Evolutionary conservation across 2,797 vertebrate genomes (phyloP), one percentile per base, ranked within the genome.

Genomic region (Babyrousa celebensis): DNA sequence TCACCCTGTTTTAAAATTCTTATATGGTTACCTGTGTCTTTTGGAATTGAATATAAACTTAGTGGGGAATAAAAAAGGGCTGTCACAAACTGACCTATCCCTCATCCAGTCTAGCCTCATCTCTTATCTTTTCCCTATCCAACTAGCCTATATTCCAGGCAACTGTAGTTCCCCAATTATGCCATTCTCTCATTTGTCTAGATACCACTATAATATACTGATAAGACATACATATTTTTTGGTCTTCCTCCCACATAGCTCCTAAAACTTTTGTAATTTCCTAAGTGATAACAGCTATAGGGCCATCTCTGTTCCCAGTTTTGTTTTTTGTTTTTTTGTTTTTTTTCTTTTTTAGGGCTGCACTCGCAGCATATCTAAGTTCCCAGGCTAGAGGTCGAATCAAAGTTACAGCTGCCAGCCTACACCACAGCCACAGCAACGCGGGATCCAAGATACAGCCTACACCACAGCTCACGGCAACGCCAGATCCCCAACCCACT

Each of bases 21-120:
- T 88, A 74, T 68, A 68, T 70, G 15, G 23, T 40, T 88, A 74
- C 9, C 21, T 71, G 12, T 58, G 16, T 14, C 84, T 84, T 94
- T 93, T 32, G 91, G 40, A 92, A 90, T 89, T 52, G 75, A 80
- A 89, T 48, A 71, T 75, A 84, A 71, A 29, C 43, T 70, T 43
- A 72, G 36, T 1, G 21, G 27, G 9, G 25, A 79, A 93, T 62
- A 85, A 6, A 79, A 80, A 91, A 93, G 5, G 65, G 40, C 1
- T 23, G 79, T 84, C n/a, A 91, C 48, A 91, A 43, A 60, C 21
- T 67, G 27, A 87, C 17, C 29, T 62, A 7, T 65, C n/a, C 58
- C 8, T 94, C 29, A 63, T 58, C 29, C 91, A 4, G 52, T 88
- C 65, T 67, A 94, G 78, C 23, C 36, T 63, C 12, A 67, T 74